These are phyloP conservation scores for Cyclura pinguis DNA, from an alignment of 2,797 vertebrate genomes.

Conservation along the genomic window DNA sequence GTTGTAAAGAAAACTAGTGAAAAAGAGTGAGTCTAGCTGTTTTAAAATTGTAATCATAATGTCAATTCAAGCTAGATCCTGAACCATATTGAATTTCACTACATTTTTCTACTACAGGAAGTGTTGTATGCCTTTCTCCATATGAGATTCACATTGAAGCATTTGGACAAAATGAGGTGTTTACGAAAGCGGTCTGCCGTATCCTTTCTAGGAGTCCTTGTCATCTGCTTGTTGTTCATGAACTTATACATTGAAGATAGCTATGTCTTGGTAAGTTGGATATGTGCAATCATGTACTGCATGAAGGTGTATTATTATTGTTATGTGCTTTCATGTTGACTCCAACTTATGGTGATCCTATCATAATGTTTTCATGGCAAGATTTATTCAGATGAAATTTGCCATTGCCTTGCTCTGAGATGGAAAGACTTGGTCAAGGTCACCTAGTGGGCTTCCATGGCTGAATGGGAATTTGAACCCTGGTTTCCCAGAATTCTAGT, in stretches of 20 bases:
- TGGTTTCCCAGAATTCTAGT: background rate
- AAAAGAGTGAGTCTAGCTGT: background rate
- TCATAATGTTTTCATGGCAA: too few species aligned
- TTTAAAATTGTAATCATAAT: conserved; percentile 7
- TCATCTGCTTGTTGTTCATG: conserved; percentile 94
- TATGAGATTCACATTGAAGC: conserved; percentile 88
- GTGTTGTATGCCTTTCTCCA: conserved; percentile 75
- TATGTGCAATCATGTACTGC: background rate
- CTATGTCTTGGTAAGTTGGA: conserved; percentile 91
- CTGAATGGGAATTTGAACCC: too few species aligned
- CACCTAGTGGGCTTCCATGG: too few species aligned
- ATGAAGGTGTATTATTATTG: too few species aligned
- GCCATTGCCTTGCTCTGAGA: too few species aligned
- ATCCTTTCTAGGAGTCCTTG: conserved; percentile 93
- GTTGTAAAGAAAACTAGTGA: background rate
- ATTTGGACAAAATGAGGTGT: conserved; percentile 97
- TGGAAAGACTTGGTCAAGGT: too few species aligned
- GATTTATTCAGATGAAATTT: too few species aligned
- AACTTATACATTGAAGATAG: conserved; percentile 97
- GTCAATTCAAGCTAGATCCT: background rate
- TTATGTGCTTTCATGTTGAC: too few species aligned
- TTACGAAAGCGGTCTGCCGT: conserved; percentile 94
- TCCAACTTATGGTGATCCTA: too few species aligned
- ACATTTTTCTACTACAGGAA: conserved; percentile 70
- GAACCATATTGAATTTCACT: conserved; percentile 45